Conservation (phyloP, 2,888 invertebrate species). For the Teleogryllus oceanicus region DNA sequence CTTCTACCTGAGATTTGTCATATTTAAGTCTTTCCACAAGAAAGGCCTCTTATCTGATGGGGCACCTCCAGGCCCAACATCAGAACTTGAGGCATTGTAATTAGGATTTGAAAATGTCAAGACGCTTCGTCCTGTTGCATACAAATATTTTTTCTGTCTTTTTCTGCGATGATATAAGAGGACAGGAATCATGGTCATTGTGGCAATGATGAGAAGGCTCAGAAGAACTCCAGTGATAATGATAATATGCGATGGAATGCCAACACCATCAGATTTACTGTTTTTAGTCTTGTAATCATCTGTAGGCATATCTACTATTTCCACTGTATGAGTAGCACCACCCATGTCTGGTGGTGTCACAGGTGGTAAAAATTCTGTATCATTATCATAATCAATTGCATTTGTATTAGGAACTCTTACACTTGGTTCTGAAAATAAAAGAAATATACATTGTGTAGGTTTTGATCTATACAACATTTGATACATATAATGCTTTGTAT, state of each 20-base stretch:
- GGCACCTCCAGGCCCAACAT: slow-evolving; percentile 48
- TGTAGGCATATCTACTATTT: background rate
- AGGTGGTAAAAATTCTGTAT: background rate
- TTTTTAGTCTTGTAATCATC: background rate
- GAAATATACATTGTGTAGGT: background rate
- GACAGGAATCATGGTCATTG: slow-evolving; percentile 39
- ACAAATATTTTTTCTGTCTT: slow-evolving; percentile 53
- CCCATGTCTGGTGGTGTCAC: background rate
- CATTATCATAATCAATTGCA: slow-evolving; percentile 23
- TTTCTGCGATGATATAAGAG: slow-evolving; percentile 50
- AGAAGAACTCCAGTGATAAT: slow-evolving; percentile 28
- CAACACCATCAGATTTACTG: background rate
- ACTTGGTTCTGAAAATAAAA: slow-evolving; percentile 42
- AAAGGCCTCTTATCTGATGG: slow-evolving; percentile 56
- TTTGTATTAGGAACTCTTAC: slow-evolving; percentile 42
- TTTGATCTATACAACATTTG: too few relatives aligned
- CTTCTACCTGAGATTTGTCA: slow-evolving; percentile 67
- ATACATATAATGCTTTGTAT: too few relatives aligned
- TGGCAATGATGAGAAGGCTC: slow-evolving; percentile 28
- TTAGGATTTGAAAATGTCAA: slow-evolving; percentile 88
- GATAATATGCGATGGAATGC: slow-evolving; percentile 30
- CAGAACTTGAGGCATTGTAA: slow-evolving; percentile 62
- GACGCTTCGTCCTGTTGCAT: slow-evolving; percentile 61
- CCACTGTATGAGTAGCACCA: background rate
- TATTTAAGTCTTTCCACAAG: slow-evolving; percentile 73